Percentiles rank a stretch among this genome's conserved stretches.
phyloP scores from a whole-genome alignment of 2,888 invertebrate genomes.

The Linnaemya tessellans region DNA sequence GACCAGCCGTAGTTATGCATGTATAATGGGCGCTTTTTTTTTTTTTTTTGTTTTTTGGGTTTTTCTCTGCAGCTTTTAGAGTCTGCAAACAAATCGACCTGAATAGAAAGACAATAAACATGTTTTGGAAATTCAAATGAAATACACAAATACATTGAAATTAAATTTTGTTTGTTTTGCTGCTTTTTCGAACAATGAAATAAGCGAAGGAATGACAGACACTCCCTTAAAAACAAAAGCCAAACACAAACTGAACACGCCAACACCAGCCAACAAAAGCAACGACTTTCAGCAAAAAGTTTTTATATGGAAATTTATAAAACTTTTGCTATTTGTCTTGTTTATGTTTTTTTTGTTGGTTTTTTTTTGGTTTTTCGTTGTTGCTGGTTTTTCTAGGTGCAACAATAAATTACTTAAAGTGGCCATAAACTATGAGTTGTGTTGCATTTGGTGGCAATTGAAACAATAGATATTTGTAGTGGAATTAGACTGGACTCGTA shows the following conservation, averaged over 20 bases:
- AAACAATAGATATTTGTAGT: conserved; percentile 37
- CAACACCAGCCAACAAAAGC: background rate
- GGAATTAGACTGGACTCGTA: conserved; percentile 18
- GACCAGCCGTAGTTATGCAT: background rate
- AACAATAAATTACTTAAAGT: conserved; percentile 65
- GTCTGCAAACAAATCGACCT: conserved; percentile 44
- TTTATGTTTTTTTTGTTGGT: conserved; percentile 25
- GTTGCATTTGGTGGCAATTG: conserved; percentile 41
- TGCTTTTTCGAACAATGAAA: background rate
- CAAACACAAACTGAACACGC: conserved; percentile 12
- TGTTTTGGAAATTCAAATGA: conserved; percentile 50
- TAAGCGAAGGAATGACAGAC: conserved; percentile 48
- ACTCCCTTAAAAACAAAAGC: conserved; percentile 60
- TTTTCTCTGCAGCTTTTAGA: background rate
- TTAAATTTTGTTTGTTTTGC: background rate
- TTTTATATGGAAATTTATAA: conserved; percentile 39
- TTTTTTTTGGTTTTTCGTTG: background rate
- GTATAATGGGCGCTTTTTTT: background rate
- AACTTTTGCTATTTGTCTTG: background rate
- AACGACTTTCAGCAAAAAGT: conserved; percentile 16
- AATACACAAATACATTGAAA: conserved; percentile 12
- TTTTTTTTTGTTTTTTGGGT: background rate
- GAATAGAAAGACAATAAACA: conserved; percentile 52
- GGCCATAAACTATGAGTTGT: conserved; percentile 50
- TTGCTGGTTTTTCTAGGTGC: conserved; percentile 47